Base-by-base conservation (phyloP, 2,113 vertebrate genomes). In the Varanus komodoensis region DNA sequence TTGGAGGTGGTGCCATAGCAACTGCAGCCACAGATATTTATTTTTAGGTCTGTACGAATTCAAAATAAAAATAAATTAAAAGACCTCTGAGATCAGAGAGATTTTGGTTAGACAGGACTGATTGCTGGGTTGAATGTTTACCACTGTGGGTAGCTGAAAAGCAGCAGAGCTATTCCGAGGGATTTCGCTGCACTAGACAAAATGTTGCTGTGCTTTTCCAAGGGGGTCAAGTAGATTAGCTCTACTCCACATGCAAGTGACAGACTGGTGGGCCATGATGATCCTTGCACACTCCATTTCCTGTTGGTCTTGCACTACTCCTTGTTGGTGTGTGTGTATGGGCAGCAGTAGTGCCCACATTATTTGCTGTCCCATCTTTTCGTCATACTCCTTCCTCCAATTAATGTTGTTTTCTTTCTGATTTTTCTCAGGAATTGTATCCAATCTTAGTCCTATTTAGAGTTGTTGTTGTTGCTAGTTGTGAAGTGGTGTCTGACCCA, bases 1-100 rank as follows among this genome's bases (percentile, higher is more conserved):
- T 93, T 57, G 21, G 1, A 89, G 85, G 48, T 61, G 9, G 23
- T 12, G 68, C 74, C 15, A 52, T 82, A 90, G 48, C 50, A 91
- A 86, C 21, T 91, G 11, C 81, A 67, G 89, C 23, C 44, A 90
- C 87, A 78, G 2, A 80, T 52, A 3, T 69, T 83, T 38, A 61
- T 38, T 57, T 79, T 90, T 71, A 83, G 52, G n/a, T 52, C 32
- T 74, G 69, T 23, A 1, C 3, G 27, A 64, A 69, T 54, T 71
- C 17, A 80, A 80, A 50, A 57, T 54, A 57, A 25, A 50, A 73
- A 86, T 21, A 86, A 88, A 52, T n/a, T 21, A 32, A 82, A 82
- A 73, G 68, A 15, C 6, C 32, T 81, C 12, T 69, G 25, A 14
- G 48, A 52, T 50, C 64, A 25, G 32, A 85, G 25, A n/a, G 32